Conservation (phyloP, 2,797 vertebrate species). For the Chloroceryle inda region DNA sequence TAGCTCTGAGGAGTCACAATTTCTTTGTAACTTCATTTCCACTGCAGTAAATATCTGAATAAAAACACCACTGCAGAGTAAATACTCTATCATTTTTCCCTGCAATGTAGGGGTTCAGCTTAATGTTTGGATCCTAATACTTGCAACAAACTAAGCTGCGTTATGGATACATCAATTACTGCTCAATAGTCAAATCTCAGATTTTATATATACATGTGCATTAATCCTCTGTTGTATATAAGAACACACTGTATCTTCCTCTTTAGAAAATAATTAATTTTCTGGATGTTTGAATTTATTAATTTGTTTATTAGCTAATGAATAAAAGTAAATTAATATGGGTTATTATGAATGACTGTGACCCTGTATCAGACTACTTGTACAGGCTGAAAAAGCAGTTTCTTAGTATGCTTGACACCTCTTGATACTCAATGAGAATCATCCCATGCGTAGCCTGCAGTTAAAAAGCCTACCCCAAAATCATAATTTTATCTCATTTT, state of each 20-base stretch:
- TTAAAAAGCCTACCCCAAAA: neutral
- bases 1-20: neutral
- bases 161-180: neutral
- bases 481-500: neutral
- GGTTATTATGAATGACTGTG: neutral
- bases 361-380: neutral
- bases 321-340: slow-evolving; percentile 1
- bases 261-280: neutral
- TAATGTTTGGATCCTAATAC: neutral
- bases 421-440: neutral
- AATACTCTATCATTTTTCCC: neutral
- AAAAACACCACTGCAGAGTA: neutral
- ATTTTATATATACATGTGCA: neutral
- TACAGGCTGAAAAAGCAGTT: neutral
- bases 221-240: neutral
- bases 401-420: neutral
- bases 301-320: neutral
- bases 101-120: neutral
- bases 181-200: neutral
- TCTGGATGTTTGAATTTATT: neutral
- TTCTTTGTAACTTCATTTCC: neutral
- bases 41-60: neutral
- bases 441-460: neutral
- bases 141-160: neutral
- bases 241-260: neutral